Percentiles rank a stretch among this genome's conserved stretches.
Evolutionary conservation across 2,113 vertebrate genomes (phyloP).

Genomic region (Rhynchomys soricoides): DNA sequence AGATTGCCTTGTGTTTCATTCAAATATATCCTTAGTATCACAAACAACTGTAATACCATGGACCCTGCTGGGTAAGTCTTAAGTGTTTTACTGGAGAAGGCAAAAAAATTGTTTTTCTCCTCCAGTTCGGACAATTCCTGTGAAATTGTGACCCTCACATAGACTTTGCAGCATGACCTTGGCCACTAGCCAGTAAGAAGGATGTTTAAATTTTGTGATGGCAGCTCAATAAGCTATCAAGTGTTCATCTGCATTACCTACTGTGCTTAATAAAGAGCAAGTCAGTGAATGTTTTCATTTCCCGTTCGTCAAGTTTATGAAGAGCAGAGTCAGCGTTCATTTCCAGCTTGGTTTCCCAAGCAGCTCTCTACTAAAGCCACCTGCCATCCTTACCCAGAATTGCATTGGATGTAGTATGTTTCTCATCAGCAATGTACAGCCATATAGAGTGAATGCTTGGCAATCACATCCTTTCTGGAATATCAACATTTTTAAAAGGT

Average conservation of each 20-base stretch:
- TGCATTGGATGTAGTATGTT: neutral
- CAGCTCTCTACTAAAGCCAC: neutral
- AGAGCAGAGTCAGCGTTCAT: constrained; percentile 1
- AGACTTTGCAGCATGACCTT: constrained; percentile 49
- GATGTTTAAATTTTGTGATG: constrained; percentile 69
- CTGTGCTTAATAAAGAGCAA: constrained; percentile 69
- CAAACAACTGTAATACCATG: neutral
- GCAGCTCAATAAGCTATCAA: constrained; percentile 63
- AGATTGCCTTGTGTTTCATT: neutral
- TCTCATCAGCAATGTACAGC: neutral
- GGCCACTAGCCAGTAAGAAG: constrained; percentile 56
- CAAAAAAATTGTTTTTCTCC: neutral
- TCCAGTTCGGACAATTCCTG: neutral
- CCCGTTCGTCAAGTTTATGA: constrained; percentile 53
- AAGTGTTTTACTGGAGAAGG: neutral
- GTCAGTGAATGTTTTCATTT: constrained; percentile 65
- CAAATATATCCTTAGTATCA: neutral
- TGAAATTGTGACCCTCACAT: neutral
- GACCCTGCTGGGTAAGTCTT: constrained; percentile 16
- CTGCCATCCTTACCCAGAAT: neutral
- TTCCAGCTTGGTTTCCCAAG: neutral
- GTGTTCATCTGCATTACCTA: constrained; percentile 63
- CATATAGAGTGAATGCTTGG: neutral
- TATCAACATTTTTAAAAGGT: neutral
- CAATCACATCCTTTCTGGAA: neutral